Evolutionary conservation across 23 tunicate genomes (phyloP).

Genomic region (Ciona savignyi): DNA sequence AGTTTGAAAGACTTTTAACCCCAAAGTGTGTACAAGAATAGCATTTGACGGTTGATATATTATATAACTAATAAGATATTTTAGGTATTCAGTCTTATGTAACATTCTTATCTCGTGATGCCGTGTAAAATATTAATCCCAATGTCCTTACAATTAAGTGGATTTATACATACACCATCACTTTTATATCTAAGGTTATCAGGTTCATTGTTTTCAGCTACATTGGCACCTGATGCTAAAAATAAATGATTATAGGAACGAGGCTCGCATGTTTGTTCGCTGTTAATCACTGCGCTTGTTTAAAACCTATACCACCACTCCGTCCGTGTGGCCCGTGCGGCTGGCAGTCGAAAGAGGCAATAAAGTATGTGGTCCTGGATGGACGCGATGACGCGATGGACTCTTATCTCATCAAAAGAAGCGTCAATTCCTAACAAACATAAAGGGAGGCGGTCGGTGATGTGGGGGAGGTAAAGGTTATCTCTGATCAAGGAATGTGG

Average conservation of each 20-base stretch:
- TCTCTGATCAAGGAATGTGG: neutral
- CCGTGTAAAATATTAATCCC: too few species aligned
- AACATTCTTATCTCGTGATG: too few species aligned
- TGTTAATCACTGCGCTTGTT: neutral
- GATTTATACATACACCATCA: too few species aligned
- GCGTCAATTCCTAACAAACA: neutral
- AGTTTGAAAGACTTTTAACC: too few species aligned
- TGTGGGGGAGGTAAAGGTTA: neutral
- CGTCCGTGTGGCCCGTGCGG: too few species aligned
- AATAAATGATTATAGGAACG: neutral
- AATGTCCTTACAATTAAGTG: too few species aligned
- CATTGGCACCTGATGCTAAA: neutral
- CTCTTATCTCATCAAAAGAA: neutral
- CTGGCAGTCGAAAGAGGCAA: neutral
- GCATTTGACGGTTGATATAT: too few species aligned
- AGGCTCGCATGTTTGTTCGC: neutral
- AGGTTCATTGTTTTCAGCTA: too few species aligned
- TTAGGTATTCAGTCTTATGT: too few species aligned
- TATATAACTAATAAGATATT: too few species aligned
- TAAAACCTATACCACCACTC: neutral
- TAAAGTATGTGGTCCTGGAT: neutral
- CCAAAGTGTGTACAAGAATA: too few species aligned
- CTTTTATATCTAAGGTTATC: too few species aligned
- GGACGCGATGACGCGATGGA: neutral
- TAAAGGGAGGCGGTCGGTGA: neutral